These are phyloP conservation scores for Malurus leucopterus DNA, from an alignment of 2,797 vertebrate genomes.

Conservation along the genomic window DNA sequence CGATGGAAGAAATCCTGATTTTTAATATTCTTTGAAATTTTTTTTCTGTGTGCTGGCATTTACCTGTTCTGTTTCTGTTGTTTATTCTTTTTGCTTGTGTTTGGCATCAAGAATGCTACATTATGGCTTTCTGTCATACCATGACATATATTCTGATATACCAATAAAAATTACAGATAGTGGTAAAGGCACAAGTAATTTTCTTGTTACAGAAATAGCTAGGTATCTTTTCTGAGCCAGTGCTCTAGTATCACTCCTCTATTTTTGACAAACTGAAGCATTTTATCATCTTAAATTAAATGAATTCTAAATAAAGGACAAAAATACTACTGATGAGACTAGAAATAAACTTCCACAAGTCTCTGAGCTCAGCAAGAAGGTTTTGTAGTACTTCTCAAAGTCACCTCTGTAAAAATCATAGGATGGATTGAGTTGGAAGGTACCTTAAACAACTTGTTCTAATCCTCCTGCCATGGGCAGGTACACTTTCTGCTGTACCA, in stretches of 20 bases:
- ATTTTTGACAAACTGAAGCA: background rate
- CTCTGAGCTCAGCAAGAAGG: background rate
- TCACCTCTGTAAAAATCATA: background rate
- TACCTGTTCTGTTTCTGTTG: background rate
- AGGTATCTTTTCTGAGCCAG: background rate
- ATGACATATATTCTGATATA: no score
- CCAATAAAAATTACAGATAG: background rate
- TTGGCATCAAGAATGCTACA: background rate
- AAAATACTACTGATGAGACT: background rate
- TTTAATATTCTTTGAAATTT: background rate
- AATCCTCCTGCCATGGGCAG: background rate
- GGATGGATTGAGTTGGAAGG: background rate
- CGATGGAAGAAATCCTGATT: background rate
- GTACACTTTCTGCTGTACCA: background rate
- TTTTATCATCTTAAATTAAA: background rate
- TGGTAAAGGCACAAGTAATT: background rate
- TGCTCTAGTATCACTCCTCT: background rate
- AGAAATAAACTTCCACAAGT: background rate
- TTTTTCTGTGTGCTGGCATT: background rate
- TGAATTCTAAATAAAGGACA: background rate
- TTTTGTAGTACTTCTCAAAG: background rate
- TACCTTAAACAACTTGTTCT: background rate
- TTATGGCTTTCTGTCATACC: background rate
- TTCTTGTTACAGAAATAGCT: background rate
- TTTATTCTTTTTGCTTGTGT: background rate